Evolutionary conservation across 2,888 invertebrate genomes (phyloP).

Genomic region (Eudemis profundana): DNA sequence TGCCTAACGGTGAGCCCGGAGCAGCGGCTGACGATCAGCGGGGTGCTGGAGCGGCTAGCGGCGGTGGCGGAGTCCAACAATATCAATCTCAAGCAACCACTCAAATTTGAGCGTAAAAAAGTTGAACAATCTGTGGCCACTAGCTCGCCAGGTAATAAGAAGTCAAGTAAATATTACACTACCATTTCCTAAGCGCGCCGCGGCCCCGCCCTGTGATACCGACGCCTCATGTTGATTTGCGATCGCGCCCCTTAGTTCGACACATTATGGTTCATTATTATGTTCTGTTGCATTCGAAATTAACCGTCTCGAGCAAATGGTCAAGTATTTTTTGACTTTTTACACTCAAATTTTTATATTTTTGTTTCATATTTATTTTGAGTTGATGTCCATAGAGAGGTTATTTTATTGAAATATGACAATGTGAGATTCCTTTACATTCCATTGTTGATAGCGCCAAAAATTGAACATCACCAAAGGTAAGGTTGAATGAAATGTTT

Average conservation of each 20-base stretch:
- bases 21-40: conserved; percentile 91
- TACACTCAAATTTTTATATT: conserved; percentile 83
- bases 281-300: conserved; percentile 74
- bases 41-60: conserved; percentile 93
- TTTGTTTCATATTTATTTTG: conserved; percentile 66
- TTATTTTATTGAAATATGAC: conserved; percentile 59
- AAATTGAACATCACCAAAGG: conserved; percentile 79
- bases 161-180: conserved; percentile 87
- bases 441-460: conserved; percentile 78
- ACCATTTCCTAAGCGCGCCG: conserved; percentile 81
- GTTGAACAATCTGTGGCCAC: conserved; percentile 87
- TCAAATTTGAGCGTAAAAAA: conserved; percentile 88
- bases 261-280: conserved; percentile 69
- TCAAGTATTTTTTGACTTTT: conserved; percentile 86
- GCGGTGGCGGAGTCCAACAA: conserved; percentile 95
- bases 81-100: conserved; percentile 92
- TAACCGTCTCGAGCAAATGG: conserved; percentile 82
- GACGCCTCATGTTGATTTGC: conserved; percentile 50
- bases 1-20: conserved; percentile 93
- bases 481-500: conserved; percentile 77
- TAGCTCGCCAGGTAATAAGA: conserved; percentile 87
- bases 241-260: conserved; percentile 61
- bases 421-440: conserved; percentile 77
- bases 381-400: conserved; percentile 69
- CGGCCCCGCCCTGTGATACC: conserved; percentile 55